Conservation (phyloP, 2,888 invertebrate genomes). For the Clivina fossor region DNA sequence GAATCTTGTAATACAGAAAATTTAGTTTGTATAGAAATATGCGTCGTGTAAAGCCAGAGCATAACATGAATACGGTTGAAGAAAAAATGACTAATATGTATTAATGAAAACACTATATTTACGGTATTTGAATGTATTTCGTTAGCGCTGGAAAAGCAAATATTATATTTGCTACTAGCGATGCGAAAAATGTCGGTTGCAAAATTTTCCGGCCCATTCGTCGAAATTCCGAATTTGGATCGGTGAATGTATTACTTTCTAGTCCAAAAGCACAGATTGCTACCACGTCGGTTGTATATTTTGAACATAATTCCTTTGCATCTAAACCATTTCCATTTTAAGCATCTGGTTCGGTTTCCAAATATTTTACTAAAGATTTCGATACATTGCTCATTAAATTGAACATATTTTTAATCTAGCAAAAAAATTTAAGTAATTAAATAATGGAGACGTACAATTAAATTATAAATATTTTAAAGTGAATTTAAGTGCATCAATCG, state of each 20-base stretch:
- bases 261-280: constrained; percentile 53
- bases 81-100: too few species aligned
- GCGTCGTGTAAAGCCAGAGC: too few species aligned
- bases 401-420: constrained; percentile 56
- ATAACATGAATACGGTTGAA: too few species aligned
- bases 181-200: constrained; percentile 37
- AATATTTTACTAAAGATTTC: constrained; percentile 50
- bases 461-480: too few species aligned
- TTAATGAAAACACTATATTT: too few species aligned
- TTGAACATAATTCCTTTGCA: constrained; percentile 50
- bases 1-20: too few species aligned
- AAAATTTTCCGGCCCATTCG: constrained; percentile 46
- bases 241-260: constrained; percentile 49
- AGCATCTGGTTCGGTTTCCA: constrained; percentile 47
- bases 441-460: too few species aligned
- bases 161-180: constrained; percentile 7
- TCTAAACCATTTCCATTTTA: constrained; percentile 50
- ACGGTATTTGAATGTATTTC: constrained; percentile 38
- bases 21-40: too few species aligned
- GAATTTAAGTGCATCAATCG: too few species aligned
- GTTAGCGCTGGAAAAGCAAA: constrained; percentile 45
- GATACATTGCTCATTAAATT: constrained; percentile 54
- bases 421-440: too few species aligned
- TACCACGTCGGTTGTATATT: constrained; percentile 53
- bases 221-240: constrained; percentile 44